A percentile compares a stretch with the other conserved stretches of the same genome.
phyloP scores from a whole-genome alignment of 2,113 vertebrate genomes.

The Camelus bactrianus region DNA sequence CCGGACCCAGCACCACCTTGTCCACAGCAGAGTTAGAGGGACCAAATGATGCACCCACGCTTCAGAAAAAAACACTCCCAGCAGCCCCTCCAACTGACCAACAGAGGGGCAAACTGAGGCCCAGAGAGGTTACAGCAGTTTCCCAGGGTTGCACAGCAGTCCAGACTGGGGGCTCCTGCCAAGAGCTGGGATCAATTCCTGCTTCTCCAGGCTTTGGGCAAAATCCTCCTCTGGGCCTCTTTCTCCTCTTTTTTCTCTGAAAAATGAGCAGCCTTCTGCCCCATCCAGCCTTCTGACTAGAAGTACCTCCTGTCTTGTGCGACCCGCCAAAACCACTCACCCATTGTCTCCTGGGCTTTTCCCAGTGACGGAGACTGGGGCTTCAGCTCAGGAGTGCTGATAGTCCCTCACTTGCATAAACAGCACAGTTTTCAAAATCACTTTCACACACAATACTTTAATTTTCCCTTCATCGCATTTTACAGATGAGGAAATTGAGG shows the following conservation, averaged over 20 bases:
- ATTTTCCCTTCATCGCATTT: not conserved
- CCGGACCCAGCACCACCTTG: not conserved
- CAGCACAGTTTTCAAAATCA: not conserved
- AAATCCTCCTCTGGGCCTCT: not conserved
- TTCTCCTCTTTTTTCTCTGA: not conserved
- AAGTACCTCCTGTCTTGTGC: fast-evolving
- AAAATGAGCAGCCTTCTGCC: not conserved
- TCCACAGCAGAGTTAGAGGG: not conserved
- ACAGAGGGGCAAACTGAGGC: not conserved
- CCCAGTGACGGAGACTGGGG: not conserved
- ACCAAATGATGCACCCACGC: not conserved
- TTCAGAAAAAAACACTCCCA: not conserved
- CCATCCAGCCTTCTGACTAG: not conserved
- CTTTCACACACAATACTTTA: not conserved
- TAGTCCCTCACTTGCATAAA: not conserved
- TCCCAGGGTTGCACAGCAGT: not conserved
- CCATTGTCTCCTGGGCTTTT: not conserved
- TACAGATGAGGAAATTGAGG: not conserved
- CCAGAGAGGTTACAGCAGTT: not conserved
- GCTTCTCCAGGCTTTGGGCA: not conserved
- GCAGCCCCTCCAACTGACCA: not conserved
- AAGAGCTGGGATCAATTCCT: not conserved
- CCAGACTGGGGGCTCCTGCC: not conserved
- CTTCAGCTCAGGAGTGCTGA: not conserved
- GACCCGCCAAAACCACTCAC: not conserved